Base-by-base conservation (phyloP, 1,140 invertebrate species). In the Hylyphantes graminicola region DNA sequence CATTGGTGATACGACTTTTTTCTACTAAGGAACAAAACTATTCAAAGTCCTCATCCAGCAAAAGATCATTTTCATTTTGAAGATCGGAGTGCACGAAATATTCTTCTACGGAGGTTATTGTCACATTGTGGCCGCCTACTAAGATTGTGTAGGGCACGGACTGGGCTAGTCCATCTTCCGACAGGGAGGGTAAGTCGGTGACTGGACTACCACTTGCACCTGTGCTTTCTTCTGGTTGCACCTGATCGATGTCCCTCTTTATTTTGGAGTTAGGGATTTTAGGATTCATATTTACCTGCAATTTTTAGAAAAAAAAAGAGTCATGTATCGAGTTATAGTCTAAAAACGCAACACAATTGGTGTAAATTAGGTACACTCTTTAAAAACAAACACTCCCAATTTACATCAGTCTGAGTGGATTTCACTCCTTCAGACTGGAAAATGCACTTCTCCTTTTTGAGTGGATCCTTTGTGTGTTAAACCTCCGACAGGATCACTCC, bases 131-230 rank as follows among this genome's bases (percentile, higher is more conserved):
- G 55, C 80, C 80, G 21, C 74, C 80, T 0, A 83, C 80, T 15
- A 83, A 7, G 17, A 83, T 64, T 9, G 80, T 83, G 19, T 83
- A 83, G 15, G 80, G 80, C 13, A 83, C 70, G 11, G 80, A 74
- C 17, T 51, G 70, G 6, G 64, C 63, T 21, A 61, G 48, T 10
- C 11, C 11, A 61, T 74, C 70, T 15, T 83, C 80, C 15, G 51
- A 21, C 12, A 74, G 17, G n/a, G 76, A 67, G 7, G 76, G 61
- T 10, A 76, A 15, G 17, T 78, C 63, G 6, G 50, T 53, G 10
- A 61, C 76, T 12, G 67, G 67, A n/a, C 65, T 21, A 11, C n/a
- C 50, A 50, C 76, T 67, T 13, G 76, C 59, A 6, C 21, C 8
- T 0, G 63, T 57, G 13, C 57, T 17, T 12, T 53, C 70, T 55